Evolutionary conservation across 92 coral and sea anemone species (phyloP).

Genomic region (Siderastrea radians): DNA sequence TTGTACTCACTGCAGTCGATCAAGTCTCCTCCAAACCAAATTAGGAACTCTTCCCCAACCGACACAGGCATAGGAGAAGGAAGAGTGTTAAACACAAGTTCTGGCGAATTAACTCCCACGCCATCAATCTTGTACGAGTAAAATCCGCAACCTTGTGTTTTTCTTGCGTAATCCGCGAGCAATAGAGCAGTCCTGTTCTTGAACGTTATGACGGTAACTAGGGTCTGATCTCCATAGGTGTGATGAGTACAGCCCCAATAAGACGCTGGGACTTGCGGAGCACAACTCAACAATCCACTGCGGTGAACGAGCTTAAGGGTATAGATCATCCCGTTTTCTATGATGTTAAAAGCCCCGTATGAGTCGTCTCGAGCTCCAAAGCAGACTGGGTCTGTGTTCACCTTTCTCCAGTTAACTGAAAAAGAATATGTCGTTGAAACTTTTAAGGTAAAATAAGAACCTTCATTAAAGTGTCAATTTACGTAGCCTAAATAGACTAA

Average conservation of each 20-base stretch:
- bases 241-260: conserved; percentile 4
- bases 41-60: background rate
- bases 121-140: conserved; percentile 9
- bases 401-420: conserved; percentile 18
- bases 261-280: background rate
- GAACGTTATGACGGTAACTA: conserved; percentile 18
- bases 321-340: background rate
- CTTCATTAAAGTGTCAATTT: too few relatives aligned
- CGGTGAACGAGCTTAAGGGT: conserved; percentile 25
- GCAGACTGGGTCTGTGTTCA: conserved; percentile 13
- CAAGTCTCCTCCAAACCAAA: conserved; percentile 28
- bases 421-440: background rate
- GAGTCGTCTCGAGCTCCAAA: conserved; percentile 12
- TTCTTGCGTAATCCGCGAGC: conserved; percentile 2
- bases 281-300: background rate
- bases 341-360: conserved; percentile 13
- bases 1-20: background rate
- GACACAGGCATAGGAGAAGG: background rate
- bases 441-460: too few relatives aligned
- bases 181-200: background rate
- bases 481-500: too few relatives aligned
- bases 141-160: background rate
- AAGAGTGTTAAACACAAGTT: background rate
- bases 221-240: background rate
- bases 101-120: background rate